Base-by-base conservation (phyloP, 2,113 vertebrate genomes). In the Protobothrops mucrosquamatus region DNA sequence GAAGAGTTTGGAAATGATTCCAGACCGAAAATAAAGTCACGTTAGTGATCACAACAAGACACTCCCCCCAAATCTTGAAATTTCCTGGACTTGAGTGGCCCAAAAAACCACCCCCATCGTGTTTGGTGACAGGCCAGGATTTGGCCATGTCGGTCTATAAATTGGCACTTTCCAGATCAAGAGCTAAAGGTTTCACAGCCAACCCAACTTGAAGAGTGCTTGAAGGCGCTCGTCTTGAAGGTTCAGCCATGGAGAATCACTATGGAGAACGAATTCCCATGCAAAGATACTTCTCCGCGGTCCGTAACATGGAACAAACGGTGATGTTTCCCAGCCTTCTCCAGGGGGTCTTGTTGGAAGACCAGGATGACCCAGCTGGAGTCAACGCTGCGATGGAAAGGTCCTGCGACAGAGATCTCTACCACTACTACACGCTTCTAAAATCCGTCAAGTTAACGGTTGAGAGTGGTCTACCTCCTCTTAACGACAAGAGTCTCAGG, bases 251-350 rank as follows among this genome's bases (percentile, higher is more conserved):
- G 69, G 69, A 81, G 34, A 39, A 81, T 9, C 69, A 81, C 2
- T 39, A 39, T 0, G 34, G 69, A 20, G 34, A 81, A 6, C 34
- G 34, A 8, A 23, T 51, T 0, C 92, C 97, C 23, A 96, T 98
- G 97, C 97, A 96, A 56, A 93, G 93, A 46, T 99, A 98, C 97
- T 97, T 96, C 6, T 94, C 97, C 0, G 96, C 96, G 0, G 97
- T 98, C 48, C 95, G 85, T 0, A 95, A 98, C 96, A 99, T 99
- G 98, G 98, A 99, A 95, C 97, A 98, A 90, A 98, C 98, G 14
- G 93, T 99, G 22, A 98, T 99, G 96, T 96, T 99, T 81, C 98
- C 98, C n/a, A 99, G 97, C 95, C 97, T 99, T 18, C 98, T 99
- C 93, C 93, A 96, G 39, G 98, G 98, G 0, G 94, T 98, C 52